These are phyloP conservation scores for Pterostichus madidus DNA, from an alignment of 2,888 invertebrate species.

Conservation along the genomic window DNA sequence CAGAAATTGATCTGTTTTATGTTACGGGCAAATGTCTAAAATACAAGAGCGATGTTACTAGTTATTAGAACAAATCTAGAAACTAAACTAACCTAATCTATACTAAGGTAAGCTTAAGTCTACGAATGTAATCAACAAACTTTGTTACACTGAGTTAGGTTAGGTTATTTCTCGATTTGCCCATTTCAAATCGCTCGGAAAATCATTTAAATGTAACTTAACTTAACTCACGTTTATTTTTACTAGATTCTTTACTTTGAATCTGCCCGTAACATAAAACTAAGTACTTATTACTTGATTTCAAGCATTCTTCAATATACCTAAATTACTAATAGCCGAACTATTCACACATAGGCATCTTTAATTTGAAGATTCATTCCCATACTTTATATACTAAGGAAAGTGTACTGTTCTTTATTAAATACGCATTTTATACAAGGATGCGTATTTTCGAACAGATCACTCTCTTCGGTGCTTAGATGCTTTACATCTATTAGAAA, in stretches of 20 bases:
- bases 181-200: constrained; percentile 39
- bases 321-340: constrained; percentile 58
- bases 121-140: neutral
- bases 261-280: constrained; percentile 42
- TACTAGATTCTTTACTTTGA: neutral
- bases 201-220: constrained; percentile 21
- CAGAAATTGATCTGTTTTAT: constrained; percentile 45
- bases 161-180: constrained; percentile 50
- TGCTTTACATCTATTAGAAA: constrained; percentile 57
- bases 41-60: constrained; percentile 35
- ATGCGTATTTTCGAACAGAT: neutral
- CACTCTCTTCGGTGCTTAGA: neutral
- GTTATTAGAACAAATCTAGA: constrained; percentile 49
- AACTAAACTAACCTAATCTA: constrained; percentile 41
- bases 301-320: constrained; percentile 53
- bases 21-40: constrained; percentile 34
- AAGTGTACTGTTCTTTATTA: constrained; percentile 13
- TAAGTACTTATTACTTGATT: constrained; percentile 2
- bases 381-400: constrained; percentile 43
- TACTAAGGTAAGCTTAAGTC: constrained; percentile 32
- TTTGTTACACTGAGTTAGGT: constrained; percentile 28
- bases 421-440: neutral
- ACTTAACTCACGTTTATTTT: constrained; percentile 2
- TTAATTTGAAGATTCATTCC: constrained; percentile 49
- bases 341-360: constrained; percentile 55